Percentiles rank a stretch among this genome's conserved stretches.
Evolutionary conservation across 2,888 invertebrate species (phyloP).

Genomic region (Onthophagus sagittarius): DNA sequence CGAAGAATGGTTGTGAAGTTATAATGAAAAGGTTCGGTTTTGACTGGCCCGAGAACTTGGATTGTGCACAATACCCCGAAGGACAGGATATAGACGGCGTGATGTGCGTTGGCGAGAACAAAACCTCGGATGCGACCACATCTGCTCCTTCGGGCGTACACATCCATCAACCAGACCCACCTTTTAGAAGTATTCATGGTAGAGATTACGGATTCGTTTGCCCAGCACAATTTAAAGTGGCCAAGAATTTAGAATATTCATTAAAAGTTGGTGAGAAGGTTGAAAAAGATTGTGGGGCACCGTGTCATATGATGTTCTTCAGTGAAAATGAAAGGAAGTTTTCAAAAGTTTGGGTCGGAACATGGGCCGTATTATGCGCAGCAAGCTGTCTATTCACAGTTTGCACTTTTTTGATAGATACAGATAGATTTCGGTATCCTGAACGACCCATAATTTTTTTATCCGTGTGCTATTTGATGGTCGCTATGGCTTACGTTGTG

Average conservation of each 20-base stretch:
- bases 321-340: conserved; percentile 75
- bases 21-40: conserved; percentile 84
- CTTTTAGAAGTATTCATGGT: conserved; percentile 40
- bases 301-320: conserved; percentile 92
- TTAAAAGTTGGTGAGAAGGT: conserved; percentile 77
- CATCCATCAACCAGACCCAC: conserved; percentile 48
- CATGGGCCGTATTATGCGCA: conserved; percentile 88
- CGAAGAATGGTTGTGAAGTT: conserved; percentile 79
- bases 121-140: conserved; percentile 52
- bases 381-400: conserved; percentile 90
- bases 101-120: conserved; percentile 78
- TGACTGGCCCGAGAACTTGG: conserved; percentile 85
- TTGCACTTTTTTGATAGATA: conserved; percentile 90
- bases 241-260: conserved; percentile 75
- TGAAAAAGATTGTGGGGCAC: conserved; percentile 76
- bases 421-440: conserved; percentile 93
- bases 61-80: conserved; percentile 82
- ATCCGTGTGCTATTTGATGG: conserved; percentile 93
- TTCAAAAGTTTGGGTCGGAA: conserved; percentile 87
- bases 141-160: conserved; percentile 29
- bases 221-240: conserved; percentile 80
- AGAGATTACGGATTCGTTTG: conserved; percentile 82
- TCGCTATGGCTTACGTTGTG: conserved; percentile 86
- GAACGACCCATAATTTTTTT: conserved; percentile 97
- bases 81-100: conserved; percentile 56